Base-by-base conservation (phyloP, 1,140 invertebrate species). In the Ceratitis capitata region DNA sequence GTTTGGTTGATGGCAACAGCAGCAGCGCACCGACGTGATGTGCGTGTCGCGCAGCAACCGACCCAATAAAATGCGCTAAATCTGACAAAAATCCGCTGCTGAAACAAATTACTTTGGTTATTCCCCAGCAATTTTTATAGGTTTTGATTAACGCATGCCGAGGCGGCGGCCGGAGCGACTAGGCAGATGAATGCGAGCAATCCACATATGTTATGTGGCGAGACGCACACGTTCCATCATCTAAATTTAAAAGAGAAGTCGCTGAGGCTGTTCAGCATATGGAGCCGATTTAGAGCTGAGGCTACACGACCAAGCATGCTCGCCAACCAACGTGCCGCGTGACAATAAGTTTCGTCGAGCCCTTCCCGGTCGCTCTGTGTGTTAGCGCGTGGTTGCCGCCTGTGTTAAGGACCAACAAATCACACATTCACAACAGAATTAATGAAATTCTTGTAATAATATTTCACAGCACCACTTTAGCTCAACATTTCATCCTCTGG, bases 391-490 rank as follows among this genome's bases (percentile, higher is more conserved):
- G n/a, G n/a, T n/a, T 78, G 42, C 26, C 6, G 32, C 64, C 16
- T 74, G 35, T 74, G 69, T 19, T 35, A 35, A 78, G 45, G 45
- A 78, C 69, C 69, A 78, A 78, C 69, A 78, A 78, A 78, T 78
- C 69, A 78, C 42, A 78, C 69, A 78, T 78, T 78, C 39, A 78
- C 69, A 78, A 78, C 39, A 78, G n/a, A 78, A 78, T 78, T 78
- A 78, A 78, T 78, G 35, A 78, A 78, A 78, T 78, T 78, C 69
- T 78, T 78, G 69, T 78, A 78, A 78, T 78, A 78, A 78, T 78
- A 78, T 78, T 78, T 45, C 39, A 78, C 23, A n/a, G 39, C 39
- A 78, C n/a, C 35, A 78, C 19, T 78, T 78, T 78, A 42, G n/a
- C 39, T 78, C 32, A 12, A 9, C 42, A n/a, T 78, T 78, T 78